Evolutionary conservation across 2,888 invertebrate species (phyloP), one percentile per base, ranked within the genome.

Genomic region (Tiliacea citrago): DNA sequence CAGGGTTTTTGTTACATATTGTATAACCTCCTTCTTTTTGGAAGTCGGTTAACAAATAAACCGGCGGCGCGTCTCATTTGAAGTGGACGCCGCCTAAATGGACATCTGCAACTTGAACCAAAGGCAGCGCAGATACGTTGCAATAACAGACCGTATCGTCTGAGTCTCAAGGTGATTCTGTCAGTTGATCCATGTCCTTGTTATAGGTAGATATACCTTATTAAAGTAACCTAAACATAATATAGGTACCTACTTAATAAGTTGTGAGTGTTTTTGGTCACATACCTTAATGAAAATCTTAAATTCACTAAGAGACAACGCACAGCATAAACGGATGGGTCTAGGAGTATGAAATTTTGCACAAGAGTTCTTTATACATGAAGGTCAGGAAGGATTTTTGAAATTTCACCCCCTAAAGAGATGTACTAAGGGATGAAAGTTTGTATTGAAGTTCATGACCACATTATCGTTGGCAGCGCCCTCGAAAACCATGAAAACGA

Each of bases 101-200:
- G 45, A 29, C 18, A 18, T 18, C 57, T 29, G 58, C 29, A 58
- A 29, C 18, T 21, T 60, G 12, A 7, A 60, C 21, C 21, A 60
- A 2, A 7, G 21, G 35, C 5, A 58, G 29, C 10, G 5, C 18
- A 58, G 18, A n/a, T 58, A 58, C 16, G 16, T 16, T 29, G 9
- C 29, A 18, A 58, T 18, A 58, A 12, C 18, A 58, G 29, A 5
- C n/a, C 53, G 12, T 75, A 70, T 70, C 58, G 58, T 58, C 24
- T 21, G 49, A 42, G 79, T 68, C n/a, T 58, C 18, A 75, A 75
- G 70, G 79, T 58, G 49, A 49, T n/a, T 49, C 16, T 47, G 29
- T 29, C 55, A 63, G 24, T 39, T 39, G 35, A 39, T 68, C 68
- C 13, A n/a, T 16, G 42, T 18, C 35, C 5, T 63, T 24, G 42